Evolutionary conservation across 2,888 invertebrate genomes (phyloP).

Genomic region (Isotomurus palustris): DNA sequence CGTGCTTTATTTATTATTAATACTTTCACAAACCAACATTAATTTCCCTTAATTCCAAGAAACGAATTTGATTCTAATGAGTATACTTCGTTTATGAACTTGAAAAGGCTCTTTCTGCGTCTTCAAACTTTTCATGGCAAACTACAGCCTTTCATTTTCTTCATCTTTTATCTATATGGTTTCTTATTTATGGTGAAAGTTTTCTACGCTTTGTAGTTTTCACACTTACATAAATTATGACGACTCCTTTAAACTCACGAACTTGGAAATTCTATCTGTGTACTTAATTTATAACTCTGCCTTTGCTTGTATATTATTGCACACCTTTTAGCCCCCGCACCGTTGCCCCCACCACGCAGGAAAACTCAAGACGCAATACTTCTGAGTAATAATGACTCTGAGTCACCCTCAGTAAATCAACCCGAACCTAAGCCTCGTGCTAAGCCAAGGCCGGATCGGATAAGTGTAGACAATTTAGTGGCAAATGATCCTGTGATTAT

Average conservation of each 20-base stretch:
- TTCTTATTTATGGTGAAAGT: background rate
- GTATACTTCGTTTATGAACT: too few relatives aligned
- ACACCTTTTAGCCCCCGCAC: slow-evolving; percentile 31
- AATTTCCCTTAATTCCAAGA: too few relatives aligned
- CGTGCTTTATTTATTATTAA: too few relatives aligned
- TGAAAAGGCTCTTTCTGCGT: too few relatives aligned
- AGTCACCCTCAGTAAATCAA: background rate
- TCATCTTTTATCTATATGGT: too few relatives aligned
- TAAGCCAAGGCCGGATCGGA: slow-evolving; percentile 32
- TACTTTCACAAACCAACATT: too few relatives aligned
- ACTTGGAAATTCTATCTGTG: background rate
- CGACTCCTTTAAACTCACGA: background rate
- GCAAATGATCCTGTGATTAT: background rate
- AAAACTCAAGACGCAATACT: slow-evolving; percentile 9
- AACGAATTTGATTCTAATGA: too few relatives aligned
- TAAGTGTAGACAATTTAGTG: slow-evolving; percentile 22
- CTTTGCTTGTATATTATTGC: slow-evolving; percentile 38
- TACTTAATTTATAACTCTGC: background rate
- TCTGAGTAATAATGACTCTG: background rate
- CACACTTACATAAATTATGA: background rate
- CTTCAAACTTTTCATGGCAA: too few relatives aligned
- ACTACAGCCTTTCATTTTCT: too few relatives aligned
- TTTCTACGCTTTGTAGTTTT: background rate
- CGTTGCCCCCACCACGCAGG: slow-evolving; percentile 27
- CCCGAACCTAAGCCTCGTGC: slow-evolving; percentile 31